phyloP scores from a whole-genome alignment of 2,888 invertebrate genomes.

The Leucozona laternaria region DNA sequence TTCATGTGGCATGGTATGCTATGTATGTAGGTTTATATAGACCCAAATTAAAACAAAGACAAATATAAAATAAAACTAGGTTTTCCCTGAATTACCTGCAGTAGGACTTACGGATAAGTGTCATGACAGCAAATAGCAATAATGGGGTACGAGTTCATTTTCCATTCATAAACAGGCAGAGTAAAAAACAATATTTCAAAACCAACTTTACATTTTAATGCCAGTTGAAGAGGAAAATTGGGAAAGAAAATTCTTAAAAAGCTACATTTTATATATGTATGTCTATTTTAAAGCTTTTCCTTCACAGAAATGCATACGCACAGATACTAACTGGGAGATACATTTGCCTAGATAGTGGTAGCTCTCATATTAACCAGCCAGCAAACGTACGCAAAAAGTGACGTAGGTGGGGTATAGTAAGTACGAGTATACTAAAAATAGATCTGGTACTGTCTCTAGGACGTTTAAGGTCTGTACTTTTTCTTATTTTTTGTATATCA shows the following conservation, averaged over 20 bases:
- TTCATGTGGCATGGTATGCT: too few species aligned
- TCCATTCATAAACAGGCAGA: too few species aligned
- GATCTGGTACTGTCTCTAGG: constrained; percentile 64
- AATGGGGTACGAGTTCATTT: too few species aligned
- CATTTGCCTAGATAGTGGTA: constrained; percentile 16
- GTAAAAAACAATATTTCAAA: not conserved
- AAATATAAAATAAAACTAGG: too few species aligned
- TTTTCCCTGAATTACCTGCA: too few species aligned
- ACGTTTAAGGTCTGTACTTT: constrained; percentile 16
- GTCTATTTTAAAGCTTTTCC: constrained; percentile 55
- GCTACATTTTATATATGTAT: constrained; percentile 46
- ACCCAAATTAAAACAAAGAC: too few species aligned
- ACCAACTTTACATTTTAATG: constrained; percentile 29
- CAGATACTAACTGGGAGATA: not conserved
- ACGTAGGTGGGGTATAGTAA: constrained; percentile 31
- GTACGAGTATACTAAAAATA: constrained; percentile 57
- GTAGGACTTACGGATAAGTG: too few species aligned
- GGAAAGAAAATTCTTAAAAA: constrained; percentile 38
- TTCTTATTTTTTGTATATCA: not conserved
- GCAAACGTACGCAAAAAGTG: constrained; percentile 34
- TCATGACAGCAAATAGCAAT: too few species aligned
- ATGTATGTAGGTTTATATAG: too few species aligned
- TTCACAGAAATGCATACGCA: constrained; percentile 3
- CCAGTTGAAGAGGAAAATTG: constrained; percentile 26
- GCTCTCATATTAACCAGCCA: constrained; percentile 34